Evolutionary conservation across 2,797 vertebrate genomes (phyloP).

Genomic region (Vespertilio murinus): DNA sequence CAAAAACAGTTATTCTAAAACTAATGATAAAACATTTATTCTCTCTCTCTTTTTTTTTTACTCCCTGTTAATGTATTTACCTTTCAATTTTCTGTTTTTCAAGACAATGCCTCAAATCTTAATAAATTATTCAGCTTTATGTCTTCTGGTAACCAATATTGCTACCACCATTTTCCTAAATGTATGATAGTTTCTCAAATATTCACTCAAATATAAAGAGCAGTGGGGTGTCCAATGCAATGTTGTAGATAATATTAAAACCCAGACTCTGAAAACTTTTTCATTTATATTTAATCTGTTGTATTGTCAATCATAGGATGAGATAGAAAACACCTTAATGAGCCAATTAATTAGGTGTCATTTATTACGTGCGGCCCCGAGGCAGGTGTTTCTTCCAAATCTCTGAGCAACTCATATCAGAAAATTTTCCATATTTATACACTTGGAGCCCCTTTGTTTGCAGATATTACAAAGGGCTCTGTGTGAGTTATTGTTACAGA

Average conservation of each 20-base stretch:
- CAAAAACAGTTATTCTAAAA: neutral
- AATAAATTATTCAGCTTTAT: slow-evolving; percentile 52
- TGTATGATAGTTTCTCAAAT: neutral
- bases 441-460: too few species aligned
- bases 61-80: slow-evolving; percentile 36
- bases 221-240: neutral
- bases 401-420: too few species aligned
- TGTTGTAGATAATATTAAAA: neutral
- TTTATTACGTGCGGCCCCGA: too few species aligned
- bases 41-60: neutral
- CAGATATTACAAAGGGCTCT: too few species aligned
- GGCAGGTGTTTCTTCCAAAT: too few species aligned
- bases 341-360: too few species aligned
- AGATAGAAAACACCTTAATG: too few species aligned
- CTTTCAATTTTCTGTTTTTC: slow-evolving; percentile 45
- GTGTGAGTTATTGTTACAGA: too few species aligned
- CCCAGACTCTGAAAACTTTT: neutral
- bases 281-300: neutral
- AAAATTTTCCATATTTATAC: too few species aligned
- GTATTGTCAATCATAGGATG: too few species aligned
- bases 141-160: slow-evolving; percentile 17
- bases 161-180: neutral
- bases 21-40: neutral
- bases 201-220: slow-evolving; percentile 27
- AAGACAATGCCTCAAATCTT: slow-evolving; percentile 45